phyloP scores from a whole-genome alignment of 2,113 vertebrate species.

The Bambusicola thoracicus region DNA sequence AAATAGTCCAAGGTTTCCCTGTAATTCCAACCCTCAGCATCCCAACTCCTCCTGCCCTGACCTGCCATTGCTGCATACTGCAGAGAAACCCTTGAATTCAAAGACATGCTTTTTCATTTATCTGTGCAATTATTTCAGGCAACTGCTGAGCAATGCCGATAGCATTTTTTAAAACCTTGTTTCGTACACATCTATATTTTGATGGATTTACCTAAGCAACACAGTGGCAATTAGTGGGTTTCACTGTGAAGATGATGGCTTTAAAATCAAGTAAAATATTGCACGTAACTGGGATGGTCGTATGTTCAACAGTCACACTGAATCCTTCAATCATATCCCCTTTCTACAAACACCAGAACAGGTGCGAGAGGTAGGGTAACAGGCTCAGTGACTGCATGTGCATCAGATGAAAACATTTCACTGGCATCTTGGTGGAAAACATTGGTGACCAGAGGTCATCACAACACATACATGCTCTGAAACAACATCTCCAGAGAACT shows the following conservation, averaged over 20 bases:
- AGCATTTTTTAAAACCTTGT: not conserved
- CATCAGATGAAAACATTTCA: not conserved
- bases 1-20: not conserved
- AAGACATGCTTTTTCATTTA: not conserved
- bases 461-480: no score
- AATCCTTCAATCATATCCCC: not conserved
- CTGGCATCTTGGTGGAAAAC: not conserved
- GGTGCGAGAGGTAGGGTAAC: not conserved
- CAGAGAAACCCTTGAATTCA: not conserved
- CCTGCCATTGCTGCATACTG: not conserved
- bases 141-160: not conserved
- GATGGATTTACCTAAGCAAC: fast-evolving
- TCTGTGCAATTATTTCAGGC: not conserved
- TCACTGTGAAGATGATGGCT: not conserved
- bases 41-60: not conserved
- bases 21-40: not conserved
- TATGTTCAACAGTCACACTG: not conserved
- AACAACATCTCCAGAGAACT: not conserved
- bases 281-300: not conserved
- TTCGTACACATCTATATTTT: not conserved
- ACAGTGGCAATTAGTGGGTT: not conserved
- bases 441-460: not conserved
- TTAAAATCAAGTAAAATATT: slow-evolving; percentile 23
- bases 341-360: not conserved
- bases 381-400: not conserved